Base-by-base conservation (phyloP, 1,140 invertebrate species). In the Leguminivora glycinivorella region DNA sequence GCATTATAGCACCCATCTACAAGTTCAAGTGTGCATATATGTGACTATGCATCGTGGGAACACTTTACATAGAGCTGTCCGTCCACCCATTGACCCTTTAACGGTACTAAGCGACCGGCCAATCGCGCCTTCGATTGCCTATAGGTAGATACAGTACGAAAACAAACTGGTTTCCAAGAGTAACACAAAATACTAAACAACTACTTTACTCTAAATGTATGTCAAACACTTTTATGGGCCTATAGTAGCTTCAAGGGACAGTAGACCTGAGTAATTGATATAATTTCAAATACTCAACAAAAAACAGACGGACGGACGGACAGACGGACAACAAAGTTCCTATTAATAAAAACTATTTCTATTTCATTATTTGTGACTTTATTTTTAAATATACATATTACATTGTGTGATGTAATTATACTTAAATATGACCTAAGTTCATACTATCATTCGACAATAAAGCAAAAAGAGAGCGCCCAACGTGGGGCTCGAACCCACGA, bases 401-500 rank as follows among this genome's bases (percentile, higher is more conserved):
- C n/a, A n/a, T n/a, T n/a, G n/a, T n/a, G n/a, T n/a, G n/a, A n/a
- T n/a, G n/a, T n/a, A n/a, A n/a, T n/a, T n/a, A n/a, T n/a, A 4
- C 29, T 4, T 7, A 31, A 31, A 31, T 4, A 3, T 31, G 29
- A 31, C 29, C 3, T 31, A 31, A 31, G 3, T 31, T 31, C 7
- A 31, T 31, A 4, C 7, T 31, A 31, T n/a, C n/a, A 40, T 40
- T 40, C 17, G 3, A 1, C 17, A 0, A 52, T 22, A 34, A n/a
- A 68, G 38, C 70, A 78, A 79, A 83, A 76, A 72, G 56, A 19
- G 24, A 67, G 40, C 83, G 82, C 83, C 82, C 83, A 88, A 88
- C 83, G 83, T 86, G 84, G 83, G 84, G 95, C 95, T 96, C 95
- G 95, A 96, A 96, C 95, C 95, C 95, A 96, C 95, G 95, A 96